These are phyloP conservation scores for Baccha elongata DNA, from an alignment of 2,888 invertebrate species.

Conservation along the genomic window DNA sequence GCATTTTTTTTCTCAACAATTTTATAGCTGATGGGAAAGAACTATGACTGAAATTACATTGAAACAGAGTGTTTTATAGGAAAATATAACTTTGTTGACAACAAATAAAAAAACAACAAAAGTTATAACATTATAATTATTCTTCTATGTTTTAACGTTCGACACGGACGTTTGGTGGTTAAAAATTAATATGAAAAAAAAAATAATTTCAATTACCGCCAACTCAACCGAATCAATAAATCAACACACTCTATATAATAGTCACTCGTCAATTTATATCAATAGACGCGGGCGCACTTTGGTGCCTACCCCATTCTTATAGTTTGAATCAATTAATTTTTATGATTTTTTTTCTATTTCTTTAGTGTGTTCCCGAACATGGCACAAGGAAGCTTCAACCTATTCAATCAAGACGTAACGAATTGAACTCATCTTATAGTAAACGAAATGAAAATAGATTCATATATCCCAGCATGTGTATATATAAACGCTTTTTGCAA, in stretches of 20 bases:
- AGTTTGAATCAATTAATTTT: slow-evolving; percentile 49
- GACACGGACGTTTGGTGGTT: slow-evolving; percentile 5
- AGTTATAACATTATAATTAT: slow-evolving; percentile 1
- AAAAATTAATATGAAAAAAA: neutral
- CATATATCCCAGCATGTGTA: neutral
- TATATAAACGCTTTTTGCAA: slow-evolving; percentile 43
- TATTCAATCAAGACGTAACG: slow-evolving; percentile 19
- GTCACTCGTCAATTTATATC: slow-evolving; percentile 55
- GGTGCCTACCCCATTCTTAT: slow-evolving; percentile 3
- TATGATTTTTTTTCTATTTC: slow-evolving; percentile 41
- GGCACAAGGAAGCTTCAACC: slow-evolving; percentile 23
- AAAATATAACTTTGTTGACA: slow-evolving; percentile 37
- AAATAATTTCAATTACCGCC: slow-evolving; percentile 42
- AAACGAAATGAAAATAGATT: slow-evolving; percentile 6
- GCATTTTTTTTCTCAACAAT: slow-evolving; percentile 3
- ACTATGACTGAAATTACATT: neutral
- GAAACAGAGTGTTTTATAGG: neutral
- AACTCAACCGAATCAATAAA: slow-evolving; percentile 71
- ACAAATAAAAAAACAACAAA: slow-evolving; percentile 24
- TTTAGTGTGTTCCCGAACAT: slow-evolving; percentile 37
- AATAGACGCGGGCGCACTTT: slow-evolving; percentile 43
- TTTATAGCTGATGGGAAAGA: too few relatives aligned
- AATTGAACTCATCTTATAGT: slow-evolving; percentile 59
- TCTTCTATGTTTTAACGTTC: slow-evolving; percentile 10
- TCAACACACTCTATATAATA: slow-evolving; percentile 67